Percentiles rank a stretch among this genome's conserved stretches.
Evolutionary conservation across 2,888 invertebrate genomes (phyloP).

Genomic region (Pyralis farinalis): DNA sequence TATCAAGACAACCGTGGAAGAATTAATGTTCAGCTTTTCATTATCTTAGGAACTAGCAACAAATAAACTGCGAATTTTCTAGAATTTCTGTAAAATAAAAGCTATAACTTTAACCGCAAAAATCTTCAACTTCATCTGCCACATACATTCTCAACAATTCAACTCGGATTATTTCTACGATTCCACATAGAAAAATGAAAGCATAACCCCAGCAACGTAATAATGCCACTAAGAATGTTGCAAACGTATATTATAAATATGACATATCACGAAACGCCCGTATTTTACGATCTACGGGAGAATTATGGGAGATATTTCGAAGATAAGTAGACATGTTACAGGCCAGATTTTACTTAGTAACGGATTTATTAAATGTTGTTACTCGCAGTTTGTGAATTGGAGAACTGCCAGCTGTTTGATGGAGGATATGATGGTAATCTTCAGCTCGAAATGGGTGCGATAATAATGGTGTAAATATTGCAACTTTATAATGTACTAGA

Average conservation of each 20-base stretch:
- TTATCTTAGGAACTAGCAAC: no score
- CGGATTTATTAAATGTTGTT: slow-evolving; percentile 4
- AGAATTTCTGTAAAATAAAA: no score
- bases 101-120: no score
- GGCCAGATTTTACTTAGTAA: slow-evolving; percentile 8
- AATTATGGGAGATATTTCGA: neutral
- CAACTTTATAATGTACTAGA: no score
- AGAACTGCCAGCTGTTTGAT: neutral
- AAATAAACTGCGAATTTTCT: no score
- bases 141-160: no score
- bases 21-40: no score
- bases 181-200: no score
- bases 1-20: no score
- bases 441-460: neutral
- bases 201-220: no score
- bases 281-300: neutral
- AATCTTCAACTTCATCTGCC: no score
- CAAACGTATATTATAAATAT: slow-evolving; percentile 2
- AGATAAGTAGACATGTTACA: slow-evolving; percentile 10
- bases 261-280: slow-evolving; percentile 6
- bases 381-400: neutral
- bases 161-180: no score
- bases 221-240: neutral
- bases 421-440: neutral
- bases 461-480: neutral